Evolutionary conservation across 2,797 vertebrate genomes (phyloP), one percentile per base, ranked within the genome.

Genomic region (Sebastes kiyomatsui): DNA sequence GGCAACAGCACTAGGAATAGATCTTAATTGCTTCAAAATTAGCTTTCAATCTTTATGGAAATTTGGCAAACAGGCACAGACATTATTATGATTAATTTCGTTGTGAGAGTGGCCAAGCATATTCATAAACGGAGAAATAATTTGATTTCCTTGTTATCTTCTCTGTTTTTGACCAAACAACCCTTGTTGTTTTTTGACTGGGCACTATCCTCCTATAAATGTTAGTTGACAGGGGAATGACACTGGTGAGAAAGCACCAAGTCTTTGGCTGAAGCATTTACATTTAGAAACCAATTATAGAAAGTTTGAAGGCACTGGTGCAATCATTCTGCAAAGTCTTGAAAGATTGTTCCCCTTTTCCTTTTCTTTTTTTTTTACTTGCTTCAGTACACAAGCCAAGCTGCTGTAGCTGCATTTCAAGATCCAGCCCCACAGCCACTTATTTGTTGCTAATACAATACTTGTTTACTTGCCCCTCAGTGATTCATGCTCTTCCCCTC

Each of bases 391-490:
- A 79, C 58, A 68, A 62, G 52, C 73, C 65, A 60, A 74, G 69
- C 82, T 75, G 65, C 69, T 84, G 35, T 65, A 60, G 80, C 81
- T 65, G 62, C 70, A 75, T 88, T 81, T 84, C 30, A 80, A 82
- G 75, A 76, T 83, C 64, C 80, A 84, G 76, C 80, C 83, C 76
- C 42, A 14, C 49, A 84, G 82, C 61, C 62, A 70, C 68, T 82
- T 89, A 75, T 88, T 83, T 90, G 67, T 75, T 80, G 58, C 69
- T 77, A 67, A 77, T 87, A 73, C 77, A 81, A 49, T 78, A 30
- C 49, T 84, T 90, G 87, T 93, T 94, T 88, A 87, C 81, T 90
- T 76, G 72, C 81, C 81, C 80, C 64, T 84, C 58, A 78, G 78
- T 86, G 79, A 82, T 88, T 85, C 71, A 65, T 80, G 35, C 72